A percentile compares a stretch with the other conserved stretches of the same genome.
phyloP scores from a whole-genome alignment of 2,888 invertebrate genomes.

The Melinopterus prodromus region DNA sequence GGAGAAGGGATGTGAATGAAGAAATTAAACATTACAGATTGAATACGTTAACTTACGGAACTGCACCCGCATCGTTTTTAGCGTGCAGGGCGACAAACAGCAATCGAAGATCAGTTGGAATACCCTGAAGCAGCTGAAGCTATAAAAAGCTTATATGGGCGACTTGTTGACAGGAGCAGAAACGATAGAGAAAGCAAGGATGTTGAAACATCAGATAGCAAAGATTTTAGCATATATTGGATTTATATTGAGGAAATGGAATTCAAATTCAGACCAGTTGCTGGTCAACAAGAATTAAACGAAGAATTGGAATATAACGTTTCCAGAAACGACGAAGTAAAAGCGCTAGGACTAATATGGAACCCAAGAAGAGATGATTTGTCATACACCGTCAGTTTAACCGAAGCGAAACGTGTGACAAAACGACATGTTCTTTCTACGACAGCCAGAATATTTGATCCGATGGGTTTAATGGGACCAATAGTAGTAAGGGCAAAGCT shows the following conservation, averaged over 20 bases:
- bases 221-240: constrained; percentile 34
- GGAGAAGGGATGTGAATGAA: constrained; percentile 46
- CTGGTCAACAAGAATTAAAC: not conserved
- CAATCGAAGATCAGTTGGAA: constrained; percentile 40
- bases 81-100: constrained; percentile 46
- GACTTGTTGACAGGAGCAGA: constrained; percentile 43
- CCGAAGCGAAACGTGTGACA: constrained; percentile 9
- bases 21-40: constrained; percentile 37
- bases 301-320: constrained; percentile 9
- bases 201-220: constrained; percentile 35
- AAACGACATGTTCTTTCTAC: constrained; percentile 33
- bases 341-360: constrained; percentile 34
- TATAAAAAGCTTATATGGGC: constrained; percentile 49
- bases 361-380: constrained; percentile 23
- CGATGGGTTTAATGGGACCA: constrained; percentile 43
- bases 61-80: constrained; percentile 46
- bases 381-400: too few relatives aligned
- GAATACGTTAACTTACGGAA: constrained; percentile 46
- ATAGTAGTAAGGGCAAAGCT: constrained; percentile 44
- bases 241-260: constrained; percentile 45
- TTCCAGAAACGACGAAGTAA: constrained; percentile 13
- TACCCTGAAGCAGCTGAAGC: constrained; percentile 33
- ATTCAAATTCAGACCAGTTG: constrained; percentile 36
- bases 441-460: constrained; percentile 44
- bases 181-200: not conserved